Conservation (phyloP, 2,797 vertebrate species). For the Brotula barbata region DNA sequence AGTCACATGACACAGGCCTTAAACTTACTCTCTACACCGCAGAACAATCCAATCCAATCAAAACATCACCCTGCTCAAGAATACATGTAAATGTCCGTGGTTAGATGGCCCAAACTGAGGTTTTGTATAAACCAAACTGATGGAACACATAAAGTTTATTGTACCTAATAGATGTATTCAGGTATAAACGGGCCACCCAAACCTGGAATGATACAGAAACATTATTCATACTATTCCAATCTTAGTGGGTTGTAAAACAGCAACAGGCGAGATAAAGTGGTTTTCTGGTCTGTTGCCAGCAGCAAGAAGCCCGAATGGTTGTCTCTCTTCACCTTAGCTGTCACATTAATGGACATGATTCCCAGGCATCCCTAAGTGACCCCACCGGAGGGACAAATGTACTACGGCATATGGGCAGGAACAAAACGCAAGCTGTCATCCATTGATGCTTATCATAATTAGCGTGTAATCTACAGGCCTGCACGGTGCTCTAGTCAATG, state of each 20-base stretch:
- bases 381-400: slow-evolving; percentile 55
- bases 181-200: slow-evolving; percentile 11
- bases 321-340: slow-evolving; percentile 64
- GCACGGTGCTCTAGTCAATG: slow-evolving; percentile 33
- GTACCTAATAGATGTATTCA: no score
- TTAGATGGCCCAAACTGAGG: no score
- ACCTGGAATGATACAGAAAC: slow-evolving; percentile 43
- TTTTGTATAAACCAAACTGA: no score
- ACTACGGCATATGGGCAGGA: slow-evolving; percentile 34
- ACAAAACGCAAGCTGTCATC: slow-evolving; percentile 45
- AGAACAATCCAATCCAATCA: no score
- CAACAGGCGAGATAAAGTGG: slow-evolving; percentile 63
- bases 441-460: slow-evolving; percentile 48
- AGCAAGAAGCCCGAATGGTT: slow-evolving; percentile 41
- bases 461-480: slow-evolving; percentile 47
- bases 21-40: no score
- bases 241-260: slow-evolving; percentile 46
- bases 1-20: no score
- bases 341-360: slow-evolving; percentile 48
- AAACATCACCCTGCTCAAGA: no score
- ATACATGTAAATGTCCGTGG: no score
- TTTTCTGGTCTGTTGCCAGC: slow-evolving; percentile 67
- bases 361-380: slow-evolving; percentile 35
- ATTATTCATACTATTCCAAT: slow-evolving; percentile 47
- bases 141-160: no score